phyloP scores from a whole-genome alignment of 2,888 invertebrate genomes.

The Ethmia dodecea region DNA sequence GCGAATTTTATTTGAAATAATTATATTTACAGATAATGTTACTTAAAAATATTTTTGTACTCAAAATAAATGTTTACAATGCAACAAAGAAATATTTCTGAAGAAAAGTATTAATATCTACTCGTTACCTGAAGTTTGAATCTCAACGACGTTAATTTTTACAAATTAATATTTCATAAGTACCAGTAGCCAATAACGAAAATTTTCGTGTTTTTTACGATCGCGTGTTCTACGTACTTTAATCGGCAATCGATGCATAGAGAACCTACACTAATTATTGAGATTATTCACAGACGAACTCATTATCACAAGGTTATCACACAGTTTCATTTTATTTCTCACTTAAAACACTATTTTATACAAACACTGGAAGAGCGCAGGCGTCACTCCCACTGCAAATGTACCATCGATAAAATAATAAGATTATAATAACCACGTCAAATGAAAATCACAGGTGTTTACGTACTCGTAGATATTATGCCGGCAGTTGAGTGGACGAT shows the following conservation, averaged over 20 bases:
- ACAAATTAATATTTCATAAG: conserved; percentile 58
- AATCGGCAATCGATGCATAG: conserved; percentile 44
- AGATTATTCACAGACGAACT: conserved; percentile 36
- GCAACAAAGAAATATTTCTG: too few relatives aligned
- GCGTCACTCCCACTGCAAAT: not conserved
- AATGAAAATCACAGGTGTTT: too few relatives aligned
- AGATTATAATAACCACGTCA: not conserved
- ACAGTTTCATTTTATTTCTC: too few relatives aligned
- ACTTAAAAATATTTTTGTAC: too few relatives aligned
- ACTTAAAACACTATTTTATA: not conserved
- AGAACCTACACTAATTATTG: conserved; percentile 39
- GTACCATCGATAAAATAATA: not conserved
- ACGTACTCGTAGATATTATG: too few relatives aligned
- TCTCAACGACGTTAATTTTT: too few relatives aligned
- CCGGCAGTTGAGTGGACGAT: too few relatives aligned
- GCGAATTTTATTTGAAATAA: too few relatives aligned
- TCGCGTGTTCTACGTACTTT: conserved; percentile 69
- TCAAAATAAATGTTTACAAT: too few relatives aligned
- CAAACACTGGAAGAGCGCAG: not conserved
- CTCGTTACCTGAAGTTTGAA: too few relatives aligned
- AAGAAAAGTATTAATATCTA: too few relatives aligned
- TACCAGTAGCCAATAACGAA: conserved; percentile 62
- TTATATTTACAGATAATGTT: too few relatives aligned
- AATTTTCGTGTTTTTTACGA: conserved; percentile 33
- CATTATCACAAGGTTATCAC: conserved; percentile 60